These are phyloP conservation scores for Cirrhinus mrigala DNA, from an alignment of 2,797 vertebrate species.

Conservation along the genomic window DNA sequence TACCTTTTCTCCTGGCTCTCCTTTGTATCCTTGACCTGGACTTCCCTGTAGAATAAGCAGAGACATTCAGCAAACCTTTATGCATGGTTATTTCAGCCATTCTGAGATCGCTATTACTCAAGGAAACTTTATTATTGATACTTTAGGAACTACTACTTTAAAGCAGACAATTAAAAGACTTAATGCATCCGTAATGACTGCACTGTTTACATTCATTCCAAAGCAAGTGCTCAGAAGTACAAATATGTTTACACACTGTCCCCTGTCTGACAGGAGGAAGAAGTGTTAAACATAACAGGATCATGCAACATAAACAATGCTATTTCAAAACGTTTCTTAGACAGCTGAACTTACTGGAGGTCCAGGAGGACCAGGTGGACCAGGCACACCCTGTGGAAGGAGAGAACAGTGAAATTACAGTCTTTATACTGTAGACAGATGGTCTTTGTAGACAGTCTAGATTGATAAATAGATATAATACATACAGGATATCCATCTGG, in stretches of 20 bases:
- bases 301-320: neutral
- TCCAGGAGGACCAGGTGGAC: conserved; percentile 85
- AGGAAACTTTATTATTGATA: neutral
- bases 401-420: conserved; percentile 43
- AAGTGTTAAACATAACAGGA: neutral
- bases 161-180: neutral
- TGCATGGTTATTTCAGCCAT: neutral
- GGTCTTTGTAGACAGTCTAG: neutral
- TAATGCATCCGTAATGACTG: neutral
- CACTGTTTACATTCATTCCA: neutral
- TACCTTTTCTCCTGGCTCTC: conserved; percentile 96
- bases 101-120: neutral
- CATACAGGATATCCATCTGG: conserved; percentile 75
- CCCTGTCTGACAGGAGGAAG: conserved; percentile 16
- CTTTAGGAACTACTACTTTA: neutral
- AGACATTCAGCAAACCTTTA: conserved; percentile 1
- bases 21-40: conserved; percentile 86
- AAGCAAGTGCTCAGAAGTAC: neutral
- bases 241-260: neutral
- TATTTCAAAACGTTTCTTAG: neutral
- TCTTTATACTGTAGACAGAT: neutral
- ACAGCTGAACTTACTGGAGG: conserved; percentile 81
- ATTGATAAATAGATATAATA: conserved; percentile 23
- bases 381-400: conserved; percentile 81
- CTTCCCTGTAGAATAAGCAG: conserved; percentile 84